phyloP scores from a whole-genome alignment of 2,113 vertebrate species.

The Psilopogon haemacephalus region DNA sequence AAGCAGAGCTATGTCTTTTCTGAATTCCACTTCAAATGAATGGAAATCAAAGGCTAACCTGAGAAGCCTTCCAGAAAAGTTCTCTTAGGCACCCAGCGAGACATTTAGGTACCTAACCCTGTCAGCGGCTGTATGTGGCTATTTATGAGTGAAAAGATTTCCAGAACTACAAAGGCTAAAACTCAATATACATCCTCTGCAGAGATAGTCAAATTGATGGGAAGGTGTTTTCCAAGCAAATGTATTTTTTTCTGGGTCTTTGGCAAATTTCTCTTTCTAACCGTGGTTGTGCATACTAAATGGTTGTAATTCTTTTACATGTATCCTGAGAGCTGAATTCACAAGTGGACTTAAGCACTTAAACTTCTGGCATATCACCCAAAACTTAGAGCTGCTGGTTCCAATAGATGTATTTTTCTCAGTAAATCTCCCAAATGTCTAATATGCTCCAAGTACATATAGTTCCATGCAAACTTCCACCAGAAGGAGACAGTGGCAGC shows the following conservation, averaged over 20 bases:
- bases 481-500: not conserved
- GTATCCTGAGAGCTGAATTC: not conserved
- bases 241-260: not conserved
- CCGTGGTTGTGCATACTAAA: fast-evolving
- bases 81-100: not conserved
- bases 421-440: not conserved
- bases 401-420: not conserved
- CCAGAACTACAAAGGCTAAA: not conserved
- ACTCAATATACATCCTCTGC: not conserved
- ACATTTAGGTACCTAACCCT: not conserved
- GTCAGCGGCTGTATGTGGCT: not conserved
- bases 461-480: not conserved
- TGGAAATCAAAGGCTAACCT: not conserved
- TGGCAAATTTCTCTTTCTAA: not conserved
- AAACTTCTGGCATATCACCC: not conserved
- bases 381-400: not conserved
- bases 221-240: not conserved
- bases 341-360: not conserved
- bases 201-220: not conserved
- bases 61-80: not conserved
- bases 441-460: fast-evolving
- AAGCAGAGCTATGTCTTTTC: not conserved
- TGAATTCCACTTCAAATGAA: not conserved
- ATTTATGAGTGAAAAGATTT: not conserved
- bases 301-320: not conserved